Evolutionary conservation across 2,888 invertebrate species (phyloP).

Genomic region (Drosophila merina): DNA sequence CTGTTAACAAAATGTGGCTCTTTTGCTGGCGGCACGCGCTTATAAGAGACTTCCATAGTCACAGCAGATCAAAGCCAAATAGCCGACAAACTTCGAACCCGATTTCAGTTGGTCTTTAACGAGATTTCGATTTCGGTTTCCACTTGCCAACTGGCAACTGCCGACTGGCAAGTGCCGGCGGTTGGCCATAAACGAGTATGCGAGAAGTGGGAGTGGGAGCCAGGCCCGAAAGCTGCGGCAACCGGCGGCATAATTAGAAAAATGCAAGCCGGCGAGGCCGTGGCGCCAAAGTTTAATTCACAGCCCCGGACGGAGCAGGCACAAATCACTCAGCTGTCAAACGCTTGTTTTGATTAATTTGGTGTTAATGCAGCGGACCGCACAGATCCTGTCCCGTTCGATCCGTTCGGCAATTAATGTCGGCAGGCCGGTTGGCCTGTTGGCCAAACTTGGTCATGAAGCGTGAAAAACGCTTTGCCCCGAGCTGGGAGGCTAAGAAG

Average conservation of each 20-base stretch:
- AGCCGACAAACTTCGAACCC: slow-evolving; percentile 53
- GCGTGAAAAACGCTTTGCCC: slow-evolving; percentile 69
- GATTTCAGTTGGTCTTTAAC: slow-evolving; percentile 55
- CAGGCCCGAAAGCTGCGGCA: slow-evolving; percentile 20
- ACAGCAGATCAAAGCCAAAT: slow-evolving; percentile 59
- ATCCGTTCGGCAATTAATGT: slow-evolving; percentile 62
- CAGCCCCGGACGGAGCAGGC: slow-evolving; percentile 39
- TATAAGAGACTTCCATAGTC: slow-evolving; percentile 34
- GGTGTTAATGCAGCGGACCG: slow-evolving; percentile 70
- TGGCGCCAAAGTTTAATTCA: slow-evolving; percentile 65
- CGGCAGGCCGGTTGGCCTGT: slow-evolving; percentile 15
- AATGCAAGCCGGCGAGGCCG: slow-evolving; percentile 46
- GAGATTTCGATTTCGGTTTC: slow-evolving; percentile 46
- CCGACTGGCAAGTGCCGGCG: slow-evolving; percentile 12
- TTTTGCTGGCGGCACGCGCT: slow-evolving; percentile 70
- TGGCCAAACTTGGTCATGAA: slow-evolving; percentile 67
- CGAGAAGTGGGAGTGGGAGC: slow-evolving; percentile 68
- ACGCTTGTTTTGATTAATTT: slow-evolving; percentile 75
- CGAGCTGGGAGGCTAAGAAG: slow-evolving; percentile 5
- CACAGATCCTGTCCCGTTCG: slow-evolving; percentile 47
- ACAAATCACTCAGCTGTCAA: slow-evolving; percentile 78
- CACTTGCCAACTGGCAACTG: slow-evolving; percentile 23
- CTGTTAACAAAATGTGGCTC: slow-evolving; percentile 28
- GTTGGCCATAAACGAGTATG: slow-evolving; percentile 55
- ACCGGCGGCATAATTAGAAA: slow-evolving; percentile 63